Conservation (phyloP, 2,113 vertebrate genomes). For the Seriola aureovittata region DNA sequence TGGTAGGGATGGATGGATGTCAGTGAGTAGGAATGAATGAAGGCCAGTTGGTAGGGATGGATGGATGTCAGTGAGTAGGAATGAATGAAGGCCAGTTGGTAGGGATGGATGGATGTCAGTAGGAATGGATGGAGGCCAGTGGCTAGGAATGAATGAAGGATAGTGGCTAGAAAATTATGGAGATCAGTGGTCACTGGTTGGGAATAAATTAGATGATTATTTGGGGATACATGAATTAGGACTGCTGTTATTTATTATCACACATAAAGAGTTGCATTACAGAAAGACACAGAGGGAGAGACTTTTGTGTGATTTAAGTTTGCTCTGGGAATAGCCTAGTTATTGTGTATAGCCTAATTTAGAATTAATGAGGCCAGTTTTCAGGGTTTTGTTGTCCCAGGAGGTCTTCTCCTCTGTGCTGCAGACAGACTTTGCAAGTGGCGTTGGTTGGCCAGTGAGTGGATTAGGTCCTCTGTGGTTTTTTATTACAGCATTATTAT, state of each 20-base stretch:
- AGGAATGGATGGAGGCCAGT: neutral
- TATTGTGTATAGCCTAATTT: constrained; percentile 65
- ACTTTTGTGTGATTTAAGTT: constrained; percentile 29
- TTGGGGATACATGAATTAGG: neutral
- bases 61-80: neutral
- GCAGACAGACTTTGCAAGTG: constrained; percentile 31
- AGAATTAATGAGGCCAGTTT: constrained; percentile 71
- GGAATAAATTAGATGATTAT: neutral
- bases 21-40: neutral
- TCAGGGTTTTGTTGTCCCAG: constrained; percentile 50
- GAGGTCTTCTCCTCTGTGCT: constrained; percentile 27
- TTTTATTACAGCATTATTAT: constrained; percentile 23
- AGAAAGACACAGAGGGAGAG: neutral
- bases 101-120: neutral
- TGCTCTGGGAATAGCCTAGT: constrained; percentile 72
- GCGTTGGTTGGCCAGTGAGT: constrained; percentile 19
- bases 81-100: neutral
- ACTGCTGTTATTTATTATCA: constrained; percentile 16
- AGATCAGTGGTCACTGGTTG: neutral
- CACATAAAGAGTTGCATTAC: constrained; percentile 3
- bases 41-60: neutral
- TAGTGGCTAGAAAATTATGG: neutral
- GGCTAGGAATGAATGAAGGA: neutral
- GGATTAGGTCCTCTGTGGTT: constrained; percentile 10
- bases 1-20: neutral